Evolutionary conservation across 2,888 invertebrate species (phyloP).

Genomic region (Agriopis marginaria): DNA sequence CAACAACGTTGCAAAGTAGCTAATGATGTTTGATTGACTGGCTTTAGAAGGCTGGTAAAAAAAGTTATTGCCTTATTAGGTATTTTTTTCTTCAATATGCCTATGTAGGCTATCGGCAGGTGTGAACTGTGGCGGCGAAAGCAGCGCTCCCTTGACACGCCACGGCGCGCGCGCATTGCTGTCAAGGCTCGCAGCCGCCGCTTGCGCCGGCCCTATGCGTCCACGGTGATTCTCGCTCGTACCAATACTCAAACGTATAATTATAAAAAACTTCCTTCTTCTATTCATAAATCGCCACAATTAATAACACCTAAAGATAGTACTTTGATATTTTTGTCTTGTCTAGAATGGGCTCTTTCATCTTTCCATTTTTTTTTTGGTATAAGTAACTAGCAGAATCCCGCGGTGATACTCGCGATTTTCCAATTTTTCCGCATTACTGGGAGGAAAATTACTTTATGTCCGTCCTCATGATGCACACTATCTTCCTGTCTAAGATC

Average conservation of each 20-base stretch:
- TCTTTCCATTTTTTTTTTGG: neutral
- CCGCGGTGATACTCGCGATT: too few relatives aligned
- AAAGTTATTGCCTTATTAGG: slow-evolving; percentile 53
- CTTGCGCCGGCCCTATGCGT: slow-evolving; percentile 58
- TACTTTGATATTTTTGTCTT: neutral
- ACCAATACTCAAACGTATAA: slow-evolving; percentile 1
- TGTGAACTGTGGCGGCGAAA: slow-evolving; percentile 76
- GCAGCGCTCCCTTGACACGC: slow-evolving; percentile 86
- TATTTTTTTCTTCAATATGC: slow-evolving; percentile 56
- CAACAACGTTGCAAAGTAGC: slow-evolving; percentile 5
- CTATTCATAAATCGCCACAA: neutral
- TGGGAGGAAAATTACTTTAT: too few relatives aligned
- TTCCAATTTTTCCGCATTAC: too few relatives aligned
- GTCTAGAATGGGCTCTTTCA: neutral
- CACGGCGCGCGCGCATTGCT: slow-evolving; percentile 85
- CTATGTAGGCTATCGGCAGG: slow-evolving; percentile 65
- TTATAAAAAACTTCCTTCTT: neutral
- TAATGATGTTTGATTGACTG: slow-evolving; percentile 21
- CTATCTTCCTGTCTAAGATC: too few relatives aligned
- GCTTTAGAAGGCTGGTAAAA: slow-evolving; percentile 29
- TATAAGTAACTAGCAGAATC: neutral
- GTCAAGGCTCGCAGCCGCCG: slow-evolving; percentile 77
- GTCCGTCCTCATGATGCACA: too few relatives aligned
- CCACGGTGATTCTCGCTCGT: slow-evolving; percentile 1
- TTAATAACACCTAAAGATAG: neutral